These are phyloP conservation scores for Fulmarus glacialis DNA, from an alignment of 2,113 vertebrate genomes.

Conservation along the genomic window DNA sequence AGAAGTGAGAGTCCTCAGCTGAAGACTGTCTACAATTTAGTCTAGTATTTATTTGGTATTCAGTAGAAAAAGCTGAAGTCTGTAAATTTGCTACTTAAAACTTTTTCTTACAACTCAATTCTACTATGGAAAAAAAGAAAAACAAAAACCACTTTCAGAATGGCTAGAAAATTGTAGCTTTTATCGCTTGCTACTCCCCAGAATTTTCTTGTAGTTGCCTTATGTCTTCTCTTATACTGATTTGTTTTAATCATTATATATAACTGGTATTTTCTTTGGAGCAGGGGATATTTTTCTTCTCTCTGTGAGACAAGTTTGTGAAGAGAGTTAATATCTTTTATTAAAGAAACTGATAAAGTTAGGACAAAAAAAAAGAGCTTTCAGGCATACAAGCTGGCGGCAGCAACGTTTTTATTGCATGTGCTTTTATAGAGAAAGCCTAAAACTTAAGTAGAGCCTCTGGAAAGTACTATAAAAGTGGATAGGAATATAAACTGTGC, in stretches of 20 bases:
- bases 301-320: neutral
- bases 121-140: neutral
- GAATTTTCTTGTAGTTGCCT: neutral
- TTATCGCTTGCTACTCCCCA: neutral
- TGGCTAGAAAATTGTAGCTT: neutral
- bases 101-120: neutral
- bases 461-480: neutral
- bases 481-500: neutral
- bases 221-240: neutral
- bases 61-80: neutral
- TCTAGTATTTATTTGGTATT: neutral
- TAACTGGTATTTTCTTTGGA: neutral
- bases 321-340: constrained; percentile 15
- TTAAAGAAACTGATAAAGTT: constrained; percentile 30
- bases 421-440: neutral
- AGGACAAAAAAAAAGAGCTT: neutral
- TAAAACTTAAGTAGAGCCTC: neutral
- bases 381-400: neutral
- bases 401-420: neutral
- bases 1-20: neutral
- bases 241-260: neutral
- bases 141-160: neutral
- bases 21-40: neutral
- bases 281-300: neutral
- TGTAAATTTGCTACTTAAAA: neutral